Evolutionary conservation across 2,113 vertebrate genomes (phyloP), one percentile per base, ranked within the genome.

Genomic region (Illadopsis cleaveri): DNA sequence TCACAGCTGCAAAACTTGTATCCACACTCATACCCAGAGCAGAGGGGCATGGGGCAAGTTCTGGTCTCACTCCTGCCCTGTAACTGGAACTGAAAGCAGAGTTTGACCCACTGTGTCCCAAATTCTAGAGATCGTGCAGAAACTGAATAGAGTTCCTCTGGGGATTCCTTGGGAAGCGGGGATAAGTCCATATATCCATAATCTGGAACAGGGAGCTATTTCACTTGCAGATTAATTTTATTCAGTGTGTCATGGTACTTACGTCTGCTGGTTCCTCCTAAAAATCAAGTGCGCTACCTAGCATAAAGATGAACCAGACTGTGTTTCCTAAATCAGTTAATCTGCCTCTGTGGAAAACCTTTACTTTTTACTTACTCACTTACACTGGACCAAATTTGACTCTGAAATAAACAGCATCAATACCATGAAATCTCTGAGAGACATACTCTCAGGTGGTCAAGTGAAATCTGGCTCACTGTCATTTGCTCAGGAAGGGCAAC

Each of bases 311-410:
- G 64, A 94, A 56, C 20, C 51, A 81, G 37, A 45, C 40, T 77
- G 37, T 86, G 37, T 94, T 93, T 89, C 61, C 82, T 51, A 31
- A 66, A 76, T 72, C 51, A n/a, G 27, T 76, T 78, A 20, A 54
- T 86, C 35, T 80, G 80, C 24, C 51, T 89, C 54, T 69, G 2
- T 25, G 66, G 47, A 86, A 53, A 64, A 54, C 19, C 40, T 96
- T 58, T 77, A 28, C 78, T 51, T 57, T 25, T 61, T 53, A 47
- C 54, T 76, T 93, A 71, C 2, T 69, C 24, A 35, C 56, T 69
- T 69, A 89, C 72, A 90, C 80, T 96, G 94, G 91, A 95, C 85
- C 95, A 96, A 93, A 96, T 91, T 90, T 86, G 86, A 62, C 82
- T 73, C 77, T 84, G 70, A 76, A 90, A 48, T 70, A 66, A 77